Conservation (phyloP, 2,797 vertebrate genomes). For the Potorous gilbertii region DNA sequence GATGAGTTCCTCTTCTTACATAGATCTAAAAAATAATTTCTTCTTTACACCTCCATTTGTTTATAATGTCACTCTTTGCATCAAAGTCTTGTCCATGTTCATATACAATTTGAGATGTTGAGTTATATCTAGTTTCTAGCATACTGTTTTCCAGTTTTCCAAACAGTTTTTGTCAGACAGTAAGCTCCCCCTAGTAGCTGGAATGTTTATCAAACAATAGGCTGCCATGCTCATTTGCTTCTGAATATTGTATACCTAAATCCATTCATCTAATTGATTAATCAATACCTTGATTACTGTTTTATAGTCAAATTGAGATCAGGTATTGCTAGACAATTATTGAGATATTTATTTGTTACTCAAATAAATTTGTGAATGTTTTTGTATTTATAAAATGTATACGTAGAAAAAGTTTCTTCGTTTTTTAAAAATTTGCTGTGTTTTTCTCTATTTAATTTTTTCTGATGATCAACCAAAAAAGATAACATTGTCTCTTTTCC, state of each 20-base stretch:
- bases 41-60: background rate
- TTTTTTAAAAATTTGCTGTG: background rate
- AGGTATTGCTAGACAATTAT: background rate
- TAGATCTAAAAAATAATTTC: background rate
- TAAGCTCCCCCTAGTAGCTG: background rate
- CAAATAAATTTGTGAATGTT: background rate
- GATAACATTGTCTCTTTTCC: background rate
- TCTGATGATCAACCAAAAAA: background rate
- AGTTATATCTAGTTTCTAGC: background rate
- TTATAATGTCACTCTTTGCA: background rate
- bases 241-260: background rate
- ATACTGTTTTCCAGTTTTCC: background rate
- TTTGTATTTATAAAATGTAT: background rate
- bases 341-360: background rate
- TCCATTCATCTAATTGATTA: background rate
- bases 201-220: background rate
- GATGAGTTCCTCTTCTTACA: background rate
- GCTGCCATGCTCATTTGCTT: background rate
- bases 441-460: background rate
- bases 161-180: background rate
- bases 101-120: background rate
- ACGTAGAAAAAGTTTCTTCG: background rate
- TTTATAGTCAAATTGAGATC: background rate
- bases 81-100: background rate
- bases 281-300: background rate